Base-by-base conservation (phyloP, 2,113 vertebrate species). In the Phrynocephalus versicolor region DNA sequence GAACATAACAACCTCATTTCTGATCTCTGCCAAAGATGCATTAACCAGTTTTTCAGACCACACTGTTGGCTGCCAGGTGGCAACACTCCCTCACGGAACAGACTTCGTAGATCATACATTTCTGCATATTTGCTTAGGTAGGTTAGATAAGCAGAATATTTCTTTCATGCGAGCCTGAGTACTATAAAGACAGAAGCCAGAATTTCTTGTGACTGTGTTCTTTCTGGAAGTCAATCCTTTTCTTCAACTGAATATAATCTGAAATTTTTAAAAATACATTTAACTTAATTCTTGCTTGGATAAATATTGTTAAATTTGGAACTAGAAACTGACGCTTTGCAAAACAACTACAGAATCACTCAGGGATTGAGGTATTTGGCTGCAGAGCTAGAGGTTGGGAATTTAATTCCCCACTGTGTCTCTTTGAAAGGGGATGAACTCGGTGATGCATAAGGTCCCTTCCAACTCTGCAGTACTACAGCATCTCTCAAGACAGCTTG, bases 201-300 rank as follows among this genome's bases (percentile, higher is more conserved):
- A 79, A 27, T 60, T 45, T 73, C 57, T 10, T 19, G 51, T 74
- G 23, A 82, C 55, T 39, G 35, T 23, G 27, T 51, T 21, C 3
- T 57, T 83, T 41, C 39, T n/a, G 87, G 19, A 78, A 90, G 62
- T 4, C 19, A 51, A 82, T 51, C 82, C 75, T 51, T 67, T 57
- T 13, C 2, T 69, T 67, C 39, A 41, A 60, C 23, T 76, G 23
- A 67, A 81, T 30, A 27, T 30, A 67, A 73, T 58, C 2, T 57
- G 14, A 23, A 62, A 35, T 25, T 35, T 8, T 13, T 80, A 19
- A 51, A 51, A 37, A 62, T 27, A 73, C 8, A 25, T 62, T 18
- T 79, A 2, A 15, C 70, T 71, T 60, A 71, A 27, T 60, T 71
- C 51, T 18, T 79, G 30, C 60, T 72, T 1, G 33, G n/a, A 16